Conservation (phyloP, 2,113 vertebrate genomes). For the Corynorhinus townsendii region DNA sequence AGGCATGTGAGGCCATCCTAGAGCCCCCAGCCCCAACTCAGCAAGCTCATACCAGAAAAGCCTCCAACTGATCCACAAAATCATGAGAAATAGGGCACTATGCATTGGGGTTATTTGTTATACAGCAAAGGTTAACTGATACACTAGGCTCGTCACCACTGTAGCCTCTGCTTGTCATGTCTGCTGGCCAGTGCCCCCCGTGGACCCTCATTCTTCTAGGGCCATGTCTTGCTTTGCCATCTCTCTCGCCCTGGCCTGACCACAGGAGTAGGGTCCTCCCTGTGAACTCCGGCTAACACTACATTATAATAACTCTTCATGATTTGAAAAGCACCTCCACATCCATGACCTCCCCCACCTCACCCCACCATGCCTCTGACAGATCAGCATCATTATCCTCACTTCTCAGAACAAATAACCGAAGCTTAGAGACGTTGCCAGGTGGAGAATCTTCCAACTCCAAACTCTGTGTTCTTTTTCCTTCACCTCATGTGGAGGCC, state of each 20-base stretch:
- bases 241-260: neutral
- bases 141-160: neutral
- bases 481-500: neutral
- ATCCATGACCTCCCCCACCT: neutral
- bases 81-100: neutral
- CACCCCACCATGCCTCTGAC: neutral
- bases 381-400: neutral
- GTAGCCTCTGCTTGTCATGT: neutral
- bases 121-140: neutral
- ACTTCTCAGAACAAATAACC: neutral
- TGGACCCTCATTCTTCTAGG: neutral
- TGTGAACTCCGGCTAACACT: neutral
- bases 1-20: neutral
- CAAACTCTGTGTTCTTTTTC: neutral
- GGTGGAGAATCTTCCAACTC: neutral
- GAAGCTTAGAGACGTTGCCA: neutral
- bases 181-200: neutral
- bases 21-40: neutral
- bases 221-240: neutral
- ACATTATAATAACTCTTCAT: neutral
- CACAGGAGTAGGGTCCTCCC: neutral
- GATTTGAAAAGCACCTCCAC: neutral
- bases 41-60: neutral
- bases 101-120: neutral
- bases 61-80: neutral